Evolutionary conservation across 2,113 vertebrate species (phyloP).

Genomic region (Petrocephalus zakoni): DNA sequence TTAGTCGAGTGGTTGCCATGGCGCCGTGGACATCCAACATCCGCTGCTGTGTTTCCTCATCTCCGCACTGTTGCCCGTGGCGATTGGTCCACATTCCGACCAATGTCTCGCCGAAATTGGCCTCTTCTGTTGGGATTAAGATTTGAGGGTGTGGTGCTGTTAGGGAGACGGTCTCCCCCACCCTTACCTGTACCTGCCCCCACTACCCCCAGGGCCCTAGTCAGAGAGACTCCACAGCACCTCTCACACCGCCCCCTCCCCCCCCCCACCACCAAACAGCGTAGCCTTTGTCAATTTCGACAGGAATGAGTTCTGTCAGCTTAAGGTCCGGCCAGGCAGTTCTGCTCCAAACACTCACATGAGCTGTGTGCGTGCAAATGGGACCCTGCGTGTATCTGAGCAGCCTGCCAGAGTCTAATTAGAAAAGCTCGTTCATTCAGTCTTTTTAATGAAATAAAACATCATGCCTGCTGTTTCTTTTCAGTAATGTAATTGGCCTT

Average conservation of each 20-base stretch:
- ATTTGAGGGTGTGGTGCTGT: neutral
- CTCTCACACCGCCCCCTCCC: constrained; percentile 51
- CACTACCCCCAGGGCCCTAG: constrained; percentile 30
- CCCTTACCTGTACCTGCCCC: neutral
- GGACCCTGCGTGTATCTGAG: constrained; percentile 22
- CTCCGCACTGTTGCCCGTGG: neutral
- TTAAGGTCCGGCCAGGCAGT: constrained; percentile 49
- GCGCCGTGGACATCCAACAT: neutral
- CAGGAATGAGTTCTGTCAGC: constrained; percentile 70
- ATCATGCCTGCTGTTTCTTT: neutral
- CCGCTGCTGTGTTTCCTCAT: neutral
- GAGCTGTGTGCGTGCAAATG: constrained; percentile 47
- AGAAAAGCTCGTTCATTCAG: neutral
- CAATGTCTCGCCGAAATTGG: neutral
- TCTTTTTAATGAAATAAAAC: neutral
- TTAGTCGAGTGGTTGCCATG: neutral
- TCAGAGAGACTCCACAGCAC: neutral
- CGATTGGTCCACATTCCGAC: no score
- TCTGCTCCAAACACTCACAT: constrained; percentile 62
- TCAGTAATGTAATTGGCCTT: neutral
- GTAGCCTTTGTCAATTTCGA: constrained; percentile 56
- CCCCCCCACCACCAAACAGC: constrained; percentile 57
- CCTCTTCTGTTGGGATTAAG: neutral
- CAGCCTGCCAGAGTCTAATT: neutral
- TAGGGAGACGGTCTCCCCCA: neutral